Conservation (phyloP, 2,797 vertebrate species). For the Helostoma temminkii region DNA sequence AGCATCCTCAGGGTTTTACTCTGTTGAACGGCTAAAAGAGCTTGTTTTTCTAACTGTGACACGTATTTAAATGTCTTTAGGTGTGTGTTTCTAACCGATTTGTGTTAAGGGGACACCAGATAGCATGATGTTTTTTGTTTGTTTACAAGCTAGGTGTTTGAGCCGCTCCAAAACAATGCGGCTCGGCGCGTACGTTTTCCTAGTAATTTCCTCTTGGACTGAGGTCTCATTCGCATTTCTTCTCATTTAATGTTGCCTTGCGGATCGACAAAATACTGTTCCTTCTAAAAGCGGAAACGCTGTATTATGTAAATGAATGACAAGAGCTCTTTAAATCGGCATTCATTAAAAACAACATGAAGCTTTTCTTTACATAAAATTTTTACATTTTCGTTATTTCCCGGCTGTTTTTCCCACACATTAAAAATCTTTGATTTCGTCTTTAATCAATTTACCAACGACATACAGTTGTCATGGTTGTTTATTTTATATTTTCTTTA, state of each 20-base stretch:
- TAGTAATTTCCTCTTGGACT: rapidly evolving
- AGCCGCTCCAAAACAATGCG: not conserved
- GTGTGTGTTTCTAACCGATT: rapidly evolving
- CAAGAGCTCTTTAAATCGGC: not conserved
- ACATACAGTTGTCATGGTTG: not conserved
- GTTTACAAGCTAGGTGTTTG: constrained; percentile 26
- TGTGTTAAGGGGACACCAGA: rapidly evolving
- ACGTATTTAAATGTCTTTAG: rapidly evolving
- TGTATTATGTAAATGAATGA: rapidly evolving
- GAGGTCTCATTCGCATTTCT: not conserved
- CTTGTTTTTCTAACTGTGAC: not conserved
- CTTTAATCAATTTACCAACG: not conserved
- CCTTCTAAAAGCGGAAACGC: rapidly evolving
- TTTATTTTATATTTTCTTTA: too few relatives aligned
- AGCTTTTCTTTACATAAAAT: rapidly evolving
- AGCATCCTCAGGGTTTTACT: not conserved
- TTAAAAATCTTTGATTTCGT: too few relatives aligned
- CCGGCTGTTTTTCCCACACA: not conserved
- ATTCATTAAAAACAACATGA: rapidly evolving
- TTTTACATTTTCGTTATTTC: not conserved
- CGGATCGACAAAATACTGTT: rapidly evolving
- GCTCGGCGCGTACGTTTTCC: too few relatives aligned
- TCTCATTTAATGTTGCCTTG: not conserved
- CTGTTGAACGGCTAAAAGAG: not conserved
- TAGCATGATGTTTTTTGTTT: not conserved